Percentiles rank a stretch among this genome's conserved stretches.
These are phyloP conservation scores for Tetranychus cinnabarinus DNA, from an alignment of 1,140 invertebrate genomes.

Conservation along the genomic window DNA sequence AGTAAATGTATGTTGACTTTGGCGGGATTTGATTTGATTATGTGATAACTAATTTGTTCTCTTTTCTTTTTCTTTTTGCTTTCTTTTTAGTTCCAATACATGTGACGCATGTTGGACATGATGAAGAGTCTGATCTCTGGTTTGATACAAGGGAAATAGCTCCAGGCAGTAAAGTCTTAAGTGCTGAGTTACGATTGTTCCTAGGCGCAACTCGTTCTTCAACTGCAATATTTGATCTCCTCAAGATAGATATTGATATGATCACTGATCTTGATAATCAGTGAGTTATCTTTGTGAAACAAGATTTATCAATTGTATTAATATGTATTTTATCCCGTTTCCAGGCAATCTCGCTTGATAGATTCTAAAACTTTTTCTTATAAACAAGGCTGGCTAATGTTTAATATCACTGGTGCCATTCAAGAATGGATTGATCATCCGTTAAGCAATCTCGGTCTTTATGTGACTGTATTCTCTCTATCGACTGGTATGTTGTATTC, in stretches of 20 bases:
- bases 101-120: constrained; percentile 25
- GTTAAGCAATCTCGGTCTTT: constrained; percentile 60
- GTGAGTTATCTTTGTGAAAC: background rate
- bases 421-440: constrained; percentile 29
- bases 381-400: constrained; percentile 11
- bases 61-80: no score
- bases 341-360: background rate
- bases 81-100: constrained; percentile 2
- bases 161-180: constrained; percentile 43
- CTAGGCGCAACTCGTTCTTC: constrained; percentile 23
- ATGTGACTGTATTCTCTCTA: constrained; percentile 40
- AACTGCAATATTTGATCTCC: background rate
- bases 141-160: constrained; percentile 64
- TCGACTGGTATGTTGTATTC: background rate
- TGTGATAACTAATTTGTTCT: no score
- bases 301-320: background rate
- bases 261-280: background rate
- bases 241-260: background rate
- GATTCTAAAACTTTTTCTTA: background rate
- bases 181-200: constrained; percentile 59
- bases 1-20: no score
- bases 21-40: no score
- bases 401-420: constrained; percentile 14
- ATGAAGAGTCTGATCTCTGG: constrained; percentile 64
- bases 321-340: background rate